Percentiles rank a stretch among this genome's conserved stretches.
These are phyloP conservation scores for Seriola dumerili DNA, from an alignment of 2,113 vertebrate species.

Conservation along the genomic window DNA sequence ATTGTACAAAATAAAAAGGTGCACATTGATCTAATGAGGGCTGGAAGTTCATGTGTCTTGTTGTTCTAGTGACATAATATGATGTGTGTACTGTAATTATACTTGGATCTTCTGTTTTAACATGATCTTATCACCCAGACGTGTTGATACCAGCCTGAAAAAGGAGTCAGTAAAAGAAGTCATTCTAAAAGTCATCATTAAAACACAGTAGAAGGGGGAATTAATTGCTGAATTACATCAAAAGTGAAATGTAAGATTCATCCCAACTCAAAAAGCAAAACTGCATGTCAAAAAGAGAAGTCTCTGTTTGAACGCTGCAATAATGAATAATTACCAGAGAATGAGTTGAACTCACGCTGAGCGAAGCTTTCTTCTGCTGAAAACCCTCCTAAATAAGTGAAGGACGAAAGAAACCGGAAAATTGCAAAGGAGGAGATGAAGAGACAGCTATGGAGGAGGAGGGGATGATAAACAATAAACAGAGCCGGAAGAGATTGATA, in stretches of 20 bases:
- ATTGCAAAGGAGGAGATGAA: conserved; percentile 42
- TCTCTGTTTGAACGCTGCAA: conserved; percentile 43
- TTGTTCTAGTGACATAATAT: conserved; percentile 1
- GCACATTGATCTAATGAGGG: background rate
- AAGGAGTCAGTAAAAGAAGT: conserved; percentile 1
- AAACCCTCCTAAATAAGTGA: conserved; percentile 42
- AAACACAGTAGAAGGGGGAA: conserved; percentile 4
- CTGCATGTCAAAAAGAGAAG: conserved; percentile 23
- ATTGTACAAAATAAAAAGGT: background rate
- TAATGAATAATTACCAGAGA: conserved; percentile 60
- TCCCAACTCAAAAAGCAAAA: conserved; percentile 22
- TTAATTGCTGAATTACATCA: conserved; percentile 26
- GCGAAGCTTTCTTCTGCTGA: conserved; percentile 43
- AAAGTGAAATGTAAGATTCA: conserved; percentile 27
- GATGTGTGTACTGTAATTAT: background rate
- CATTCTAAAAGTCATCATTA: conserved; percentile 13
- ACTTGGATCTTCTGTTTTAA: background rate
- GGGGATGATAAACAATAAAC: conserved; percentile 41
- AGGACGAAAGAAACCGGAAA: conserved; percentile 10
- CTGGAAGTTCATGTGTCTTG: background rate
- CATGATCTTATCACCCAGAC: background rate
- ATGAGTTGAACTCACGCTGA: conserved; percentile 38
- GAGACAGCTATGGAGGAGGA: conserved; percentile 5
- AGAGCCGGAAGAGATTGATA: conserved; percentile 32
- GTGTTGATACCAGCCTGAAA: background rate